Base-by-base conservation (phyloP, 1,140 invertebrate genomes). In the Pteromalus puparum region DNA sequence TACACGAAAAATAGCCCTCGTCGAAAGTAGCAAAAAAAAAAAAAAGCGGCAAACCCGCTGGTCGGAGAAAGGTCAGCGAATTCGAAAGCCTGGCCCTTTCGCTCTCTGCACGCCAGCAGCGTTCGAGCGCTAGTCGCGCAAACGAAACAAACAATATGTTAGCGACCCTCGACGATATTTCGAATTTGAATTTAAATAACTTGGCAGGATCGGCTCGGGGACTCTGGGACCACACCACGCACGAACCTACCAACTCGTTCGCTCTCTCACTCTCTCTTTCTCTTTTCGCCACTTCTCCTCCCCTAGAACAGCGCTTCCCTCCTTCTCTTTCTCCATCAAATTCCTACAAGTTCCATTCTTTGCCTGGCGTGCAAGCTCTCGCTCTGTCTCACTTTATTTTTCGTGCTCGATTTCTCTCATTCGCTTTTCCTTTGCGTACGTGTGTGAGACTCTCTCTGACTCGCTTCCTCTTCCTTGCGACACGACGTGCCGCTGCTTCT, bases 121-220 rank as follows among this genome's bases (percentile, higher is more conserved):
- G 21, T 61, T 61, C 53, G 53, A 21, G 53, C 53, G 21, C 53
- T n/a, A 42, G 65, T 34, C 34, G 61, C 65, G 79, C 83, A 91
- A 92, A 92, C 91, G 92, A 93, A 92, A 93, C 92, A 93, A 93
- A 93, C 92, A 93, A 93, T 93, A 93, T 93, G 92, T 93, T 86
- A 93, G 92, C 91, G 90, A 92, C 92, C 92, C 92, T 91, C 92
- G 77, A 90, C 91, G 91, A 93, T 93, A 93, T 93, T 93, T 92
- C 92, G 92, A 93, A 93, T 93, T 93, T 93, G 92, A 93, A 93
- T 93, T 93, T 93, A 93, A 93, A 93, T 93, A 93, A 93, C 92
- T 92, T 93, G 92, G 92, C 90, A 93, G 92, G 91, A 93, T 93
- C 92, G 92, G 92, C 92, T 93, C 88, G 88, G 92, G 92, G 92